These are phyloP conservation scores for Drosophila tripunctata DNA, from an alignment of 2,888 invertebrate genomes.

Conservation along the genomic window DNA sequence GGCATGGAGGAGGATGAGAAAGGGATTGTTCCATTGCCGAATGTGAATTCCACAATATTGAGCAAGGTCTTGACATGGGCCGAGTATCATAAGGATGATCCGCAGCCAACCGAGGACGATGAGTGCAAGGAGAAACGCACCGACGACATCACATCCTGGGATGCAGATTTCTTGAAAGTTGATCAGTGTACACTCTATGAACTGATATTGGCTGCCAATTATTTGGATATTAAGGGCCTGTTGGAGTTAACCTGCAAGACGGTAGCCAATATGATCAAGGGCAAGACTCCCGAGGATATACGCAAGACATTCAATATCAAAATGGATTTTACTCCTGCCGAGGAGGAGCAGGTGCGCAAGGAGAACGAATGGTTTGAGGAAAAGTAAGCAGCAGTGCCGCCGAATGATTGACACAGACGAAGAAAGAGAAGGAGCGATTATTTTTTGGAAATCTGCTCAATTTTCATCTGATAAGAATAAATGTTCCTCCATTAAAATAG, in stretches of 20 bases:
- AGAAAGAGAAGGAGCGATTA: neutral
- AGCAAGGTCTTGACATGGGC: conserved; percentile 66
- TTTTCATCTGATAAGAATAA: too few species aligned
- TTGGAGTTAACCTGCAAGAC: conserved; percentile 68
- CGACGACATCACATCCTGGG: conserved; percentile 69
- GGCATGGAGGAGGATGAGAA: conserved; percentile 73
- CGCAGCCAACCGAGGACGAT: conserved; percentile 62
- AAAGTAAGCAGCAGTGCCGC: too few species aligned
- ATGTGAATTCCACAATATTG: conserved; percentile 68
- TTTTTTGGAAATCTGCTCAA: too few species aligned
- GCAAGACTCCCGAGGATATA: conserved; percentile 69
- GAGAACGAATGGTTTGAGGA: conserved; percentile 75
- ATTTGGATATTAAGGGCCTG: conserved; percentile 66
- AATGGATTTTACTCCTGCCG: conserved; percentile 67
- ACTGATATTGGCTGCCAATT: conserved; percentile 65
- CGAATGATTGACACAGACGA: too few species aligned
- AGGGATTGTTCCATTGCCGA: conserved; percentile 66
- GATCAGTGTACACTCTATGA: conserved; percentile 69
- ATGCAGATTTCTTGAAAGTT: conserved; percentile 66
- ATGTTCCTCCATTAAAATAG: too few species aligned
- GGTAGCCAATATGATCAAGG: conserved; percentile 71
- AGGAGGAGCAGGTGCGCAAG: too few species aligned
- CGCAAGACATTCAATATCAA: conserved; percentile 70
- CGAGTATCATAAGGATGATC: conserved; percentile 66
- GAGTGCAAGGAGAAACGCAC: conserved; percentile 71